Percentiles rank a stretch among this genome's conserved stretches.
Evolutionary conservation across 1,140 invertebrate genomes (phyloP).

Genomic region (Globodera ellingtonae): DNA sequence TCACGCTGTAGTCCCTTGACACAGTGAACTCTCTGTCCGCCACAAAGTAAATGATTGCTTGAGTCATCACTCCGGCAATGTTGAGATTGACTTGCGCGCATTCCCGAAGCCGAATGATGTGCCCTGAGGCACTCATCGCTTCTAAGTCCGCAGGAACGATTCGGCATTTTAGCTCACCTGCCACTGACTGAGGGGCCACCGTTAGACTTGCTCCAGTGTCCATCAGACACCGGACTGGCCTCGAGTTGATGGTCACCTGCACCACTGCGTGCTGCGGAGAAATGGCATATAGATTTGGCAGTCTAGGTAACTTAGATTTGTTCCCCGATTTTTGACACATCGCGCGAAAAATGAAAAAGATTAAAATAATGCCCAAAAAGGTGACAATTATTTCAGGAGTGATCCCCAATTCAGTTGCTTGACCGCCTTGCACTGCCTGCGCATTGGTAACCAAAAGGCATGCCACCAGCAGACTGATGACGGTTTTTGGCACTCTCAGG

Average conservation of each 20-base stretch:
- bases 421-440: too few species aligned
- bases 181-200: neutral
- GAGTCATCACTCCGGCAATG: neutral
- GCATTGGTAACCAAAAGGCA: too few species aligned
- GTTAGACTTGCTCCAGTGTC: conserved; percentile 2
- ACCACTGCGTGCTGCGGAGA: neutral
- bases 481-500: too few species aligned
- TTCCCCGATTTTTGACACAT: too few species aligned
- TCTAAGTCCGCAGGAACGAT: neutral
- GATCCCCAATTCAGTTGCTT: too few species aligned
- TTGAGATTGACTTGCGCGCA: neutral
- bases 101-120: neutral
- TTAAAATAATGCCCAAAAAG: too few species aligned
- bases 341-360: too few species aligned
- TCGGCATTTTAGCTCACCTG: neutral
- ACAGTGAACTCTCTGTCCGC: neutral
- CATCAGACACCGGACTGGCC: neutral
- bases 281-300: too few species aligned
- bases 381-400: too few species aligned
- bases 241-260: neutral
- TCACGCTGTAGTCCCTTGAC: neutral
- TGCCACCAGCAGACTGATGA: too few species aligned
- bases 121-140: conserved; percentile 1
- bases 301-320: neutral
- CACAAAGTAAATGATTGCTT: neutral